Conservation (phyloP, 1,140 invertebrate genomes). For the Heterodera schachtii region DNA sequence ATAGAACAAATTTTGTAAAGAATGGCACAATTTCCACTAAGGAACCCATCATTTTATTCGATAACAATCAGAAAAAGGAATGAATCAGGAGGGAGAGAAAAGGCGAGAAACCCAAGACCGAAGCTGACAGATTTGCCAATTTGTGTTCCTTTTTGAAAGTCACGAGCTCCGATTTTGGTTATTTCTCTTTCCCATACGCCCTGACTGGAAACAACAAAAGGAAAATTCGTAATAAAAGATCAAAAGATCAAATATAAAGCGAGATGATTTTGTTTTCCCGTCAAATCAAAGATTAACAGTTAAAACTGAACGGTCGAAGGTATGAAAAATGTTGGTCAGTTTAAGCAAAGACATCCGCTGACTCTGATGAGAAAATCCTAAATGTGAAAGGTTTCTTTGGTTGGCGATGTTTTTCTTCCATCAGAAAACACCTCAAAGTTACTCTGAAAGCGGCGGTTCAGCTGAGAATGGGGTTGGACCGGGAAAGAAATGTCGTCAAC, state of each 20-base stretch:
- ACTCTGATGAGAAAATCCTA: slow-evolving; percentile 24
- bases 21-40: too few species aligned
- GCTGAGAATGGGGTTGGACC: neutral
- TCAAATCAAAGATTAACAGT: slow-evolving; percentile 1
- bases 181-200: too few species aligned
- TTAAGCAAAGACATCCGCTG: slow-evolving; percentile 26
- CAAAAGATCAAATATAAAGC: neutral
- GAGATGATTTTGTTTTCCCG: neutral
- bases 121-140: too few species aligned
- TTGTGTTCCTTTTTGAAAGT: too few species aligned
- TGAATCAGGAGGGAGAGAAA: too few species aligned
- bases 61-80: too few species aligned
- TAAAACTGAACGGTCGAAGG: neutral
- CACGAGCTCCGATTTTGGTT: neutral
- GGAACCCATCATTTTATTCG: too few species aligned
- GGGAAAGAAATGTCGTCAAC: neutral
- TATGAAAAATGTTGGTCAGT: neutral
- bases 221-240: too few species aligned
- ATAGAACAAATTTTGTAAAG: too few species aligned
- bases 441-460: slow-evolving; percentile 21
- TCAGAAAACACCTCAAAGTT: neutral
- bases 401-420: neutral
- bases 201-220: neutral
- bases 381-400: neutral
- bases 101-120: too few species aligned